Percentiles rank a stretch among this genome's conserved stretches.
phyloP scores from a whole-genome alignment of 2,888 invertebrate genomes.

The Incurvaria masculella region DNA sequence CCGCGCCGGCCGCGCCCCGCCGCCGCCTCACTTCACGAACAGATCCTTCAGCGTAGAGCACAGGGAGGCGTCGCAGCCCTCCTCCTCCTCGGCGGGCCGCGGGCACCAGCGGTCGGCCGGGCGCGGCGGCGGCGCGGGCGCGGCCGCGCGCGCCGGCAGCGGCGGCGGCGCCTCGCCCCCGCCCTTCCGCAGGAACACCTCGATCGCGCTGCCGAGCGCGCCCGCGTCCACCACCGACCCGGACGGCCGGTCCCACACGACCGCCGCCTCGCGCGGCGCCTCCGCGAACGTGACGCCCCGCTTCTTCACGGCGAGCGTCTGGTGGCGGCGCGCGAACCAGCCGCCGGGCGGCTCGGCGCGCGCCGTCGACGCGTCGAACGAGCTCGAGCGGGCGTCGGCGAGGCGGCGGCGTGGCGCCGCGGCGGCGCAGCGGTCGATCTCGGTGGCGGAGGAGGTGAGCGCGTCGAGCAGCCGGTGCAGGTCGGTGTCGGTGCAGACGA shows the following conservation, averaged over 20 bases:
- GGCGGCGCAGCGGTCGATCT: constrained; percentile 62
- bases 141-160: constrained; percentile 8
- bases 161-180: constrained; percentile 31
- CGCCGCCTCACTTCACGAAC: constrained; percentile 69
- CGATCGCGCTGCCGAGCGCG: constrained; percentile 78
- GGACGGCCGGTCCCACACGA: constrained; percentile 72
- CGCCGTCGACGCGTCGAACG: constrained; percentile 77
- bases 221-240: constrained; percentile 79
- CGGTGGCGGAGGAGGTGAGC: constrained; percentile 77
- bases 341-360: constrained; percentile 56
- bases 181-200: constrained; percentile 70
- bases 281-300: constrained; percentile 59
- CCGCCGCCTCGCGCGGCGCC: constrained; percentile 57
- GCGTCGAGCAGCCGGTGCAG: constrained; percentile 75
- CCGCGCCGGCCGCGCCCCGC: constrained; percentile 5
- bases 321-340: constrained; percentile 77
- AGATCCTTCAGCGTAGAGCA: constrained; percentile 84
- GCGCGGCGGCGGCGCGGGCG: constrained; percentile 16
- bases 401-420: constrained; percentile 58
- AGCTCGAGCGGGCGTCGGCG: constrained; percentile 75
- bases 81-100: constrained; percentile 69
- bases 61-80: constrained; percentile 75
- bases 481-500: constrained; percentile 80
- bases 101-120: constrained; percentile 56
- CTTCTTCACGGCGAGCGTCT: constrained; percentile 67